Conservation (phyloP, 1,140 invertebrate species). For the Potamilus streckersoni region DNA sequence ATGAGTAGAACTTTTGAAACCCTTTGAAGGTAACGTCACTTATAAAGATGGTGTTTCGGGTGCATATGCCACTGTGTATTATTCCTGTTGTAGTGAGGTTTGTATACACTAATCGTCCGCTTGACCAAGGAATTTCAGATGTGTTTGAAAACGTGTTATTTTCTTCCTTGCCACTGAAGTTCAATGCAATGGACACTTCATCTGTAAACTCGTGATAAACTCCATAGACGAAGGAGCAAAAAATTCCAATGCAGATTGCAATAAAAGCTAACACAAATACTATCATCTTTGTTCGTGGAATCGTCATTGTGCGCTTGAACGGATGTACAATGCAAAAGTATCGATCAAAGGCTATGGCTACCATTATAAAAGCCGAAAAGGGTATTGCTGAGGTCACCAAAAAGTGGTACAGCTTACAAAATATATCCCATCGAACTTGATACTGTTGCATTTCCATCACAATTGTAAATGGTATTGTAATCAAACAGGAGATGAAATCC, state of each 20-base stretch:
- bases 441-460: slow-evolving; percentile 35
- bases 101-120: slow-evolving; percentile 4
- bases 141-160: not conserved
- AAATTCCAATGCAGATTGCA: slow-evolving; percentile 46
- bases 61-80: slow-evolving; percentile 28
- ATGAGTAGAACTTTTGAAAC: slow-evolving; percentile 56
- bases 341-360: slow-evolving; percentile 60
- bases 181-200: not conserved
- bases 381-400: slow-evolving; percentile 48
- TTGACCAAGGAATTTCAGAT: not conserved
- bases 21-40: slow-evolving; percentile 32
- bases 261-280: slow-evolving; percentile 43
- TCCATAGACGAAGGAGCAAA: slow-evolving; percentile 43
- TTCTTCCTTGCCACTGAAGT: not conserved
- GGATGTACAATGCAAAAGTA: slow-evolving; percentile 63
- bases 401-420: slow-evolving; percentile 54
- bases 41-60: slow-evolving; percentile 29
- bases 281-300: slow-evolving; percentile 52
- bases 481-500: slow-evolving; percentile 42
- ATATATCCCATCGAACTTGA: slow-evolving; percentile 25
- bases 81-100: slow-evolving; percentile 6
- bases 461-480: slow-evolving; percentile 47
- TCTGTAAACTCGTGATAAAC: slow-evolving; percentile 3
- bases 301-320: slow-evolving; percentile 55
- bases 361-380: slow-evolving; percentile 55